These are phyloP conservation scores for Tetrax tetrax DNA, from an alignment of 2,113 vertebrate species.

Conservation along the genomic window DNA sequence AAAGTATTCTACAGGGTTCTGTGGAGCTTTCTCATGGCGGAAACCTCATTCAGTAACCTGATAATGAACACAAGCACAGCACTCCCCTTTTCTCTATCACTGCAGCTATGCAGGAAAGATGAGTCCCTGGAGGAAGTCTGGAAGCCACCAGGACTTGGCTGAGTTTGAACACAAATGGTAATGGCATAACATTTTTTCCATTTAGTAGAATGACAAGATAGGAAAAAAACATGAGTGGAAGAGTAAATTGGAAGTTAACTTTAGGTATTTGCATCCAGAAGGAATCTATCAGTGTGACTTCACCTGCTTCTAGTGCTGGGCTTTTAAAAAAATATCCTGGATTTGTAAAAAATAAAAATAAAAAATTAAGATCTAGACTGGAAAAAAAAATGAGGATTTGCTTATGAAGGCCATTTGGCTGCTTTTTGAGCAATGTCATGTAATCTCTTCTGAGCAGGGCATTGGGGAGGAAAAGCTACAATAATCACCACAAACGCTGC, in stretches of 20 bases:
- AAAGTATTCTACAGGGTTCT: neutral
- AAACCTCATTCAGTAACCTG: neutral
- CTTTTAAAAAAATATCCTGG: neutral
- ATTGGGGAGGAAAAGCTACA: neutral
- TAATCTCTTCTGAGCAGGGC: neutral
- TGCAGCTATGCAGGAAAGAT: neutral
- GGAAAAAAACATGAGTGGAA: neutral
- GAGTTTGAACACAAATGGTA: neutral
- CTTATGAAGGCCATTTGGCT: neutral
- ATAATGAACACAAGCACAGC: neutral
- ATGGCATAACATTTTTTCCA: neutral
- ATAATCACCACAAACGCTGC: neutral
- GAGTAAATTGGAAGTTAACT: neutral
- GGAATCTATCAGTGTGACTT: neutral
- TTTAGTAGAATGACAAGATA: neutral
- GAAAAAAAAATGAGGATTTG: neutral
- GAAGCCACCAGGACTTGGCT: neutral
- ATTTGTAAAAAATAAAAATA: neutral
- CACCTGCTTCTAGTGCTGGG: neutral
- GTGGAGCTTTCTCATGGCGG: neutral
- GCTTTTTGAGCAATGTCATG: neutral
- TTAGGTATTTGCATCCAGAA: neutral
- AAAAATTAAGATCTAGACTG: neutral
- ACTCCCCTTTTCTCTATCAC: neutral
- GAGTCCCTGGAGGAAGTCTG: neutral